Evolutionary conservation across 1,140 invertebrate genomes (phyloP).

Genomic region (Helicoverpa armigera): DNA sequence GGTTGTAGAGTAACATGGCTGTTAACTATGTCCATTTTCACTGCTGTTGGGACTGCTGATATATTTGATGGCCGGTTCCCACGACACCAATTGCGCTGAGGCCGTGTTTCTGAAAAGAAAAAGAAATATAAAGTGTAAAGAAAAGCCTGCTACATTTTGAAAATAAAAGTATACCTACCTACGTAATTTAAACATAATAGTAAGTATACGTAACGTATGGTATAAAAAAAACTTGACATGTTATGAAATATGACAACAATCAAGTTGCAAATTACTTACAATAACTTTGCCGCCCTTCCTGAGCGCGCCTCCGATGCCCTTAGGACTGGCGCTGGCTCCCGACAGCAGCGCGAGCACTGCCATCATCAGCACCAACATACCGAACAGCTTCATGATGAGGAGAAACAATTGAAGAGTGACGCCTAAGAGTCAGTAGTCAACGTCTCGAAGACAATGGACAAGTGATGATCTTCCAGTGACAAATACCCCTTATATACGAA

Average conservation of each 20-base stretch:
- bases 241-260: no score
- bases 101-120: conserved; percentile 6
- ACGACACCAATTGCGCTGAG: conserved; percentile 13
- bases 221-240: no score
- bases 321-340: conserved; percentile 47
- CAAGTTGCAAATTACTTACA: conserved; percentile 1
- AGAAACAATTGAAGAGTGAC: not conserved
- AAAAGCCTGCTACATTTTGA: no score
- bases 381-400: conserved; percentile 56
- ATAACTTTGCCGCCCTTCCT: conserved; percentile 52
- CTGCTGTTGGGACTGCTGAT: conserved; percentile 3
- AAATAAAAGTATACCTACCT: no score
- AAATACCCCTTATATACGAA: no score
- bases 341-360: conserved; percentile 52
- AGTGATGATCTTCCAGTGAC: no score
- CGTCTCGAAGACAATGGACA: no score
- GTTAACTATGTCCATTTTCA: not conserved
- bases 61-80: conserved; percentile 9
- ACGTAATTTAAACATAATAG: no score
- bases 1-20: not conserved
- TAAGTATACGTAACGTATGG: no score
- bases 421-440: no score
- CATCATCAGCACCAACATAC: conserved; percentile 50
- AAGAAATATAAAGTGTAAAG: no score
- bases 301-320: conserved; percentile 35